Percentiles rank a stretch among this genome's conserved stretches.
Evolutionary conservation across 1,140 invertebrate genomes (phyloP).

Genomic region (Caerostris darwini): DNA sequence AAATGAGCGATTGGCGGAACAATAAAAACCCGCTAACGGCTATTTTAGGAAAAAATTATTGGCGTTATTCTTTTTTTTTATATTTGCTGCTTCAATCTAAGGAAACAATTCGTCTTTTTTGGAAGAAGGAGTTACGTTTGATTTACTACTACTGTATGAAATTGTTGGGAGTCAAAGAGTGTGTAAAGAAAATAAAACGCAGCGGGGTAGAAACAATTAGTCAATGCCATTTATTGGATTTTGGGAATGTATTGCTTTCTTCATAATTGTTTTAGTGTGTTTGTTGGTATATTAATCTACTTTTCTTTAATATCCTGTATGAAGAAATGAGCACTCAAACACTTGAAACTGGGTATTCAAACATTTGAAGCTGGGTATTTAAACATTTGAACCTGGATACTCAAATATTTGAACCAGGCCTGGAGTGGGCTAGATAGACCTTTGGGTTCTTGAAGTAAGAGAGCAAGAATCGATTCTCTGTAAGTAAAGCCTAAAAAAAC

Average conservation of each 20-base stretch:
- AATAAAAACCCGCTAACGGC: constrained; percentile 51
- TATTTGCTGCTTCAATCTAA: not conserved
- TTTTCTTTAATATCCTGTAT: too few species aligned
- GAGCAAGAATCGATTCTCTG: too few species aligned
- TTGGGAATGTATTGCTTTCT: not conserved
- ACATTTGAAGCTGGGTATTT: too few species aligned
- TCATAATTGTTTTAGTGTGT: constrained; percentile 8
- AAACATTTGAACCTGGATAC: too few species aligned
- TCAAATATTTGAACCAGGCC: too few species aligned
- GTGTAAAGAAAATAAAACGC: not conserved
- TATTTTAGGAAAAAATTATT: constrained; percentile 45
- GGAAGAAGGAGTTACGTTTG: not conserved
- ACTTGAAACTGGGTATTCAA: too few species aligned
- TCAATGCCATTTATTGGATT: constrained; percentile 6
- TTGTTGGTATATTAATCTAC: too few species aligned
- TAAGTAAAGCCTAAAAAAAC: too few species aligned
- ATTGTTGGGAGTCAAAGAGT: not conserved
- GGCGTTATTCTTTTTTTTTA: constrained; percentile 11
- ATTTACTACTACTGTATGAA: constrained; percentile 29
- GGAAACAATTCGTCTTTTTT: constrained; percentile 7
- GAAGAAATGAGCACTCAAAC: too few species aligned
- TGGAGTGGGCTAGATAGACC: too few species aligned
- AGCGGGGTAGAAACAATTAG: not conserved
- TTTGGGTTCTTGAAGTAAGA: too few species aligned
- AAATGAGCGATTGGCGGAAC: constrained; percentile 30